Percentiles rank a stretch among this genome's conserved stretches.
phyloP scores from a whole-genome alignment of 2,888 invertebrate species.

The Leptodirus hochenwartii region DNA sequence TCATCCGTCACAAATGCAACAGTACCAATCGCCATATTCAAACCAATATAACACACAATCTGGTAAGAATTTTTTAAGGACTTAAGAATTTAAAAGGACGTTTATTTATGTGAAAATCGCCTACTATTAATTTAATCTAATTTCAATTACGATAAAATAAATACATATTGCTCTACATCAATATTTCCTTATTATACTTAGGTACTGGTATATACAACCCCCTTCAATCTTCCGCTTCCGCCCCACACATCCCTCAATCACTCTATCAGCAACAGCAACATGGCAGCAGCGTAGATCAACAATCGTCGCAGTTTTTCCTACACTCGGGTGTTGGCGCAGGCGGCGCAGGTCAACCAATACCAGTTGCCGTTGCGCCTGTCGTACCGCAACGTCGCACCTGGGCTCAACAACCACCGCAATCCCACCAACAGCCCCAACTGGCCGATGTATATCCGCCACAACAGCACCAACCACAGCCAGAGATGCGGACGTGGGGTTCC shows the following conservation, averaged over 20 bases:
- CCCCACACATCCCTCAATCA: slow-evolving; percentile 32
- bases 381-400: slow-evolving; percentile 45
- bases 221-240: slow-evolving; percentile 25
- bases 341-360: too few species aligned
- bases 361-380: slow-evolving; percentile 35
- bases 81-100: too few species aligned
- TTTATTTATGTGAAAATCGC: too few species aligned
- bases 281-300: slow-evolving; percentile 15
- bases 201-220: slow-evolving; percentile 17
- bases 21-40: slow-evolving; percentile 15
- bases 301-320: slow-evolving; percentile 52
- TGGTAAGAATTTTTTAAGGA: too few species aligned
- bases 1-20: slow-evolving; percentile 16
- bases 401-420: slow-evolving; percentile 31
- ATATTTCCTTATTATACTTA: too few species aligned
- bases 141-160: too few species aligned
- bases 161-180: too few species aligned
- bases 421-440: slow-evolving; percentile 25
- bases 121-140: too few species aligned
- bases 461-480: slow-evolving; percentile 19
- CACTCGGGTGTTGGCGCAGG: too few species aligned
- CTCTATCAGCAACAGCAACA: slow-evolving; percentile 32
- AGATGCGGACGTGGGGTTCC: slow-evolving; percentile 25
- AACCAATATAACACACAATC: slow-evolving; percentile 5
- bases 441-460: slow-evolving; percentile 5